Base-by-base conservation (phyloP, 2,888 invertebrate species). In the Artemia sp. region DNA sequence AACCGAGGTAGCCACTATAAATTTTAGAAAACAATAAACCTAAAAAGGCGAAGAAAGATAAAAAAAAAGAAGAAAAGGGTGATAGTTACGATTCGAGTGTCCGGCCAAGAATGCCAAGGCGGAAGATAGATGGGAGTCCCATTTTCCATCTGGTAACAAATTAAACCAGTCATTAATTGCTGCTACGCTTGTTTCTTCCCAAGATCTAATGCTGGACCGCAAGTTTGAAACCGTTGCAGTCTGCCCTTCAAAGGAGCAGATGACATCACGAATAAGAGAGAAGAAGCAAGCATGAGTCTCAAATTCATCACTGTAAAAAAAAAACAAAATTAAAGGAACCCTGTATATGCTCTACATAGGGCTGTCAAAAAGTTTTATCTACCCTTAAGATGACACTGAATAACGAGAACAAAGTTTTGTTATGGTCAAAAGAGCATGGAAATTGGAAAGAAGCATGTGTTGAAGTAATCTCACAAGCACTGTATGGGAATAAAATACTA, bases 211-310 rank as follows among this genome's bases (percentile, higher is more conserved):
- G 64, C 64, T 58, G n/a, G 64, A 58, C 9, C 64, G 64, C n/a
- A 58, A 24, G 11, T 58, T 58, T 9, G 64, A n/a, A 10, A 58
- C 64, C 8, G 64, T 58, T 58, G 64, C 64, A 8, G 64, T 74
- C 53, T 38, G 53, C 51, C 71, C 73, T 14, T 70, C 67, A 12
- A 72, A 71, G 12, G 90, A 89, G 69, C 89, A 89, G 75, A 95
- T 90, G 71, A 94, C 83, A 75, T 92, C 93, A 8, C 94, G 83
- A 51, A 95, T 83, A 66, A 95, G 79, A 1, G 92, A 90, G 78
- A 95, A 85, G 81, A 92, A 95, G 77, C 87, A 89, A 0, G 87
- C 84, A 74, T 90, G 90, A 0, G 89, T 89, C 68, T 89, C 89
- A 38, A 52, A 68, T 78, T 90, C 64, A 1, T 58, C 64, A 10